phyloP scores from a whole-genome alignment of 2,888 invertebrate genomes.

The Prosopocoilus inquinatus region DNA sequence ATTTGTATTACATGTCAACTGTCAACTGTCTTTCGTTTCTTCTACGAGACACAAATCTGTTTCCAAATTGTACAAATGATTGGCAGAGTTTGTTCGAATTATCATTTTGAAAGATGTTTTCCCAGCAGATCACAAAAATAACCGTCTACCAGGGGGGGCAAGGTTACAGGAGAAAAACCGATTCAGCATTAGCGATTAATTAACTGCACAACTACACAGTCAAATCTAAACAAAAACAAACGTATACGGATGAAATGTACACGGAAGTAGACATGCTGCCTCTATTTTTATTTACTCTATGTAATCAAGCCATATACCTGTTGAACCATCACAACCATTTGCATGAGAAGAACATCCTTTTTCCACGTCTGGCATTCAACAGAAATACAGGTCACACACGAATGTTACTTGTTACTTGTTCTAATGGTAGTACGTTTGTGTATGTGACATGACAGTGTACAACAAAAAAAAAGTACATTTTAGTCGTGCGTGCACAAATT shows the following conservation, averaged over 20 bases:
- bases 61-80: no score
- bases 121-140: conserved; percentile 45
- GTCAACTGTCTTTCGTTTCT: no score
- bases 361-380: conserved; percentile 74
- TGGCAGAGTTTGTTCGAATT: no score
- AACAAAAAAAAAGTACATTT: not conserved
- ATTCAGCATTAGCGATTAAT: not conserved
- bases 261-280: conserved; percentile 13
- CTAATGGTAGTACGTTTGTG: conserved; percentile 3
- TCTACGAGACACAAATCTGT: no score
- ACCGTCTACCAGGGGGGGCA: not conserved
- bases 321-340: conserved; percentile 91
- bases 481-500: no score
- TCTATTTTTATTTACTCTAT: conserved; percentile 15
- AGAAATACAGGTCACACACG: conserved; percentile 66
- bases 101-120: conserved; percentile 20
- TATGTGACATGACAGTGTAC: not conserved
- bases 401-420: conserved; percentile 24
- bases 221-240: not conserved
- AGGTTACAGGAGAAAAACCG: not conserved
- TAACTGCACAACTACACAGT: not conserved
- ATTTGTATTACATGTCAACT: no score
- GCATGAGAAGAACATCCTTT: conserved; percentile 89
- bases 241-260: not conserved
- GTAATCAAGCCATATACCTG: conserved; percentile 57